Evolutionary conservation across 37 sponge, comb jelly and placozoan species (phyloP).

Genomic region (Hormiphora californensis): DNA sequence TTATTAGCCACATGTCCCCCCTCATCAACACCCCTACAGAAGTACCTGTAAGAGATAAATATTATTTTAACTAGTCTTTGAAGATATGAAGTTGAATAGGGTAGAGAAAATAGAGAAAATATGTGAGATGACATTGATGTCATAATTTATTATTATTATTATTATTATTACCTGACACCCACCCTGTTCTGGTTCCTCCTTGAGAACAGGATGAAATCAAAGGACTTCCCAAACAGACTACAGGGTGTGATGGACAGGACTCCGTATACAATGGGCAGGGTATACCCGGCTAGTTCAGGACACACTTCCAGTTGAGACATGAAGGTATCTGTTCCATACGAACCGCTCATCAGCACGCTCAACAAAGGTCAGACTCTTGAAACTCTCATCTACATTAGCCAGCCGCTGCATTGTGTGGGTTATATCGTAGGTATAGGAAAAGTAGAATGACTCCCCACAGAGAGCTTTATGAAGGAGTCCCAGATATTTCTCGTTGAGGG

Average conservation of each 20-base stretch:
- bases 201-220: conserved; percentile 70
- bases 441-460: conserved; percentile 67
- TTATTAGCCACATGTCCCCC: conserved; percentile 93
- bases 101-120: no score
- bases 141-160: no score
- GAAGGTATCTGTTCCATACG: conserved; percentile 75
- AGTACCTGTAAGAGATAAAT: no score
- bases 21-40: conserved; percentile 73
- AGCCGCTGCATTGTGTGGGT: conserved; percentile 71
- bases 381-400: not conserved
- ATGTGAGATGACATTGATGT: no score
- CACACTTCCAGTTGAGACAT: not conserved
- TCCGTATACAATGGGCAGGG: not conserved
- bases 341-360: conserved; percentile 81
- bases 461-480: not conserved
- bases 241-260: conserved; percentile 66
- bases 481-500: conserved; percentile 31
- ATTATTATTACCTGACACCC: no score
- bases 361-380: not conserved
- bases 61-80: no score
- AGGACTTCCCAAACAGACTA: conserved; percentile 65
- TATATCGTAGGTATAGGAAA: conserved; percentile 74
- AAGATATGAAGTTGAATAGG: no score
- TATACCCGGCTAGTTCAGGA: not conserved
- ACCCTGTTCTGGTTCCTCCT: conserved; percentile 61